Evolutionary conservation across 2,888 invertebrate species (phyloP).

Genomic region (Tiphia femorata): DNA sequence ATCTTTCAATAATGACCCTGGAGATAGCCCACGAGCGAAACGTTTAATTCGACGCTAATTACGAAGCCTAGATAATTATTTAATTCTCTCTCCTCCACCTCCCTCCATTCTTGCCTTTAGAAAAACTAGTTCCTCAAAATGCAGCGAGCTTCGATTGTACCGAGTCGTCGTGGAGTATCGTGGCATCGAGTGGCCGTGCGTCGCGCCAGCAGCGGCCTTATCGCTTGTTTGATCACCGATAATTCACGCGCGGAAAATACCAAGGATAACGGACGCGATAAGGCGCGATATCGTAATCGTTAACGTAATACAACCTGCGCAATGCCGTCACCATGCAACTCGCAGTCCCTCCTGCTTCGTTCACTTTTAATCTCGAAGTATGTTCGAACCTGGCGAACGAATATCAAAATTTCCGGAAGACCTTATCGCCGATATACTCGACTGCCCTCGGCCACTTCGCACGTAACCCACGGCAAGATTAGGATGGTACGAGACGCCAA

Average conservation of each 20-base stretch:
- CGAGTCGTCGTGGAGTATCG: not conserved
- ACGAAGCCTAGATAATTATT: constrained; percentile 36
- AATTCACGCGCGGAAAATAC: constrained; percentile 47
- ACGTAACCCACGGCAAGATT: no score
- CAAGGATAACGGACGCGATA: constrained; percentile 28
- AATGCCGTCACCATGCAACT: constrained; percentile 6
- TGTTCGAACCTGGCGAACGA: no score
- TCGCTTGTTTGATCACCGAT: constrained; percentile 57
- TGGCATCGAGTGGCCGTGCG: constrained; percentile 9
- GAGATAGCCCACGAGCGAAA: constrained; percentile 41
- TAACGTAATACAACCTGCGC: constrained; percentile 19
- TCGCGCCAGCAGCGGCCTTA: constrained; percentile 30
- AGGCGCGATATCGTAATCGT: constrained; percentile 20
- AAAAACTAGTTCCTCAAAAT: no score
- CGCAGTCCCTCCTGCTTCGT: no score
- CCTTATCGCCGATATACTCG: no score
- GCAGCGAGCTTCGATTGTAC: constrained; percentile 1
- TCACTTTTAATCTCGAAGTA: no score
- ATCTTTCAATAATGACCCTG: constrained; percentile 47
- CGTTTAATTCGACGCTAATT: constrained; percentile 48
- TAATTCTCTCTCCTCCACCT: no score
- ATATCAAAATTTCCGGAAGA: no score
- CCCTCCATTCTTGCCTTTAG: no score
- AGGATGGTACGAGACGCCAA: no score
- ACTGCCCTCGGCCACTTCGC: no score